Evolutionary conservation across 2,797 vertebrate species (phyloP).

Genomic region (Labroides dimidiatus): DNA sequence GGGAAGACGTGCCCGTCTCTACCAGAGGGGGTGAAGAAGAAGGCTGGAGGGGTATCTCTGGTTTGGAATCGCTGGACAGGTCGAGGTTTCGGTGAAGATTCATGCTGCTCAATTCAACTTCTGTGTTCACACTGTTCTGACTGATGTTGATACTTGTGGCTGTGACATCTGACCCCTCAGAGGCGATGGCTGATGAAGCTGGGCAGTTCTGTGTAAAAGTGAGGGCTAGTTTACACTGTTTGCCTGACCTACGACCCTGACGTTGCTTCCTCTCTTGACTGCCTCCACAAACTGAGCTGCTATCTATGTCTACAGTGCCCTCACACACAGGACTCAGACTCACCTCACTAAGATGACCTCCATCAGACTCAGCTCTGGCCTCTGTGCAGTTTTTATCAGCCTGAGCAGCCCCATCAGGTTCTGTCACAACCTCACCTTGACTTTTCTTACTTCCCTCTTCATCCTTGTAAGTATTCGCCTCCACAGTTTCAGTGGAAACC

Average conservation of each 20-base stretch:
- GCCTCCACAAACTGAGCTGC: constrained; percentile 26
- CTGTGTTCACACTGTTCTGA: constrained; percentile 11
- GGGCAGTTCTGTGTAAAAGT: constrained; percentile 85
- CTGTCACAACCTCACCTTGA: constrained; percentile 8
- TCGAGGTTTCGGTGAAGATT: constrained; percentile 22
- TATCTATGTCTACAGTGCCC: constrained; percentile 52
- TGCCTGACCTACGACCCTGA: constrained; percentile 81
- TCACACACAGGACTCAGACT: constrained; percentile 52
- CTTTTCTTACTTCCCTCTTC: background rate
- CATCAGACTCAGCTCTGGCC: constrained; percentile 20
- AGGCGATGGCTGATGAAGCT: constrained; percentile 23
- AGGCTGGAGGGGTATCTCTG: constrained; percentile 13
- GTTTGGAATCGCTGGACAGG: background rate
- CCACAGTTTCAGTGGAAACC: constrained; percentile 2
- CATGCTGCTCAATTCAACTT: constrained; percentile 6
- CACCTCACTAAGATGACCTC: constrained; percentile 22
- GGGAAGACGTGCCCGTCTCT: constrained; percentile 61
- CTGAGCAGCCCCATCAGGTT: background rate
- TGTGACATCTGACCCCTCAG: constrained; percentile 28
- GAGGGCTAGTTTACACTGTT: constrained; percentile 88
- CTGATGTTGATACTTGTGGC: constrained; percentile 18
- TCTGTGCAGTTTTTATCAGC: constrained; percentile 18
- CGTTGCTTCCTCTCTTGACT: constrained; percentile 79
- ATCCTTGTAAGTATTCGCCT: constrained; percentile 19
- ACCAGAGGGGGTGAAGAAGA: background rate